Conservation (phyloP, 2,113 vertebrate genomes). For the Anguilla rostrata region DNA sequence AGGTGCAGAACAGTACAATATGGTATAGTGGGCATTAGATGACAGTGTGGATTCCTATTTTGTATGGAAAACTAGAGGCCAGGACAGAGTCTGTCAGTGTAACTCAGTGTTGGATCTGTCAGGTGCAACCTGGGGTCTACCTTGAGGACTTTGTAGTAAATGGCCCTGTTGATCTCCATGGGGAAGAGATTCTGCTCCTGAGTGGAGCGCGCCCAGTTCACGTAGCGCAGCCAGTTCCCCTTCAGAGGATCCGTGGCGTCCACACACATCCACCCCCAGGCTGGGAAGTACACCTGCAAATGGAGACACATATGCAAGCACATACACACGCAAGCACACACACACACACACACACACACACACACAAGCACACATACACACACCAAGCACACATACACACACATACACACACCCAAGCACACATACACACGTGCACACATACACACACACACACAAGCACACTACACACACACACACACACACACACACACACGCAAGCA, state of each 20-base stretch:
- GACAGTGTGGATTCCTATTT: not conserved
- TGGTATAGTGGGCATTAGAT: not conserved
- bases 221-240: constrained; percentile 90
- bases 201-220: constrained; percentile 88
- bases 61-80: not conserved
- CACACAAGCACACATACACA: too few species aligned
- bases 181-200: constrained; percentile 91
- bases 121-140: constrained; percentile 57
- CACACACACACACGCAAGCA: too few species aligned
- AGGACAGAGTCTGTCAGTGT: not conserved
- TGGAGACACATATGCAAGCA: not conserved
- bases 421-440: not conserved
- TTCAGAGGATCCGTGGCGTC: constrained; percentile 89
- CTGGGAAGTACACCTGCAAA: constrained; percentile 83
- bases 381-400: too few species aligned
- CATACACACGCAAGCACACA: not conserved
- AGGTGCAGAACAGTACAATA: not conserved
- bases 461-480: too few species aligned
- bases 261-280: constrained; percentile 91
- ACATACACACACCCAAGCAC: too few species aligned
- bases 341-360: too few species aligned
- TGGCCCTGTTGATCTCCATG: constrained; percentile 90
- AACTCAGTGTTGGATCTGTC: not conserved
- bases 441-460: not conserved
- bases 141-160: constrained; percentile 92